These are phyloP conservation scores for Alsophila aescularia DNA, from an alignment of 2,888 invertebrate species.

Conservation along the genomic window DNA sequence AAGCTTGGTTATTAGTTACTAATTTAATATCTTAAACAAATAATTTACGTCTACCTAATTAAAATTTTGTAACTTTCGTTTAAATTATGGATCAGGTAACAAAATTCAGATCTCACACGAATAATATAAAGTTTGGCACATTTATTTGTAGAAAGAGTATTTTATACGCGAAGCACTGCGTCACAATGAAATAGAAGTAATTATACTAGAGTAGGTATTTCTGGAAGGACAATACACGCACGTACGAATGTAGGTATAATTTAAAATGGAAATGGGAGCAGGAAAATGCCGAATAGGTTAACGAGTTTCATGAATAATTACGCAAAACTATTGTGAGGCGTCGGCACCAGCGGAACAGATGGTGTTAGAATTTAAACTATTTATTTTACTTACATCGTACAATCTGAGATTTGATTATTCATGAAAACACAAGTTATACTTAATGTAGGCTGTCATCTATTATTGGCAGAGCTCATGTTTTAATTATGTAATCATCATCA, in stretches of 20 bases:
- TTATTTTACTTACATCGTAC: constrained; percentile 26
- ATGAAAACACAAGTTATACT: background rate
- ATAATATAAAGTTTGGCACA: constrained; percentile 65
- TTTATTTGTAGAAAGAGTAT: constrained; percentile 46
- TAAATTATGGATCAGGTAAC: constrained; percentile 38
- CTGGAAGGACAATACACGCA: constrained; percentile 55
- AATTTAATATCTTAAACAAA: constrained; percentile 28
- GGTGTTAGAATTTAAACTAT: constrained; percentile 27
- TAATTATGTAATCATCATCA: background rate
- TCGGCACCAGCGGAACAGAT: constrained; percentile 20
- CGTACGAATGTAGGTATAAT: constrained; percentile 49
- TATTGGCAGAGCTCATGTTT: background rate
- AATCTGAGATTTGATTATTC: constrained; percentile 1
- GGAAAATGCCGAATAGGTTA: constrained; percentile 52
- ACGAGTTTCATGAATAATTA: constrained; percentile 58
- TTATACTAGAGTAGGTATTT: constrained; percentile 48
- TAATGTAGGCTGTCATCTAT: background rate
- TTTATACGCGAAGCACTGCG: constrained; percentile 58
- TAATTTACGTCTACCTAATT: constrained; percentile 40
- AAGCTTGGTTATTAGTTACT: constrained; percentile 64
- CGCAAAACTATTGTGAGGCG: constrained; percentile 54
- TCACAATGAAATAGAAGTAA: constrained; percentile 52
- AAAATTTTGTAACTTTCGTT: constrained; percentile 33
- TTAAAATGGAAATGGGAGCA: constrained; percentile 56
- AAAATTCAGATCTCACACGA: constrained; percentile 35